These are phyloP conservation scores for Brachyalestes nurse DNA, from an alignment of 2,797 vertebrate species.

Conservation along the genomic window DNA sequence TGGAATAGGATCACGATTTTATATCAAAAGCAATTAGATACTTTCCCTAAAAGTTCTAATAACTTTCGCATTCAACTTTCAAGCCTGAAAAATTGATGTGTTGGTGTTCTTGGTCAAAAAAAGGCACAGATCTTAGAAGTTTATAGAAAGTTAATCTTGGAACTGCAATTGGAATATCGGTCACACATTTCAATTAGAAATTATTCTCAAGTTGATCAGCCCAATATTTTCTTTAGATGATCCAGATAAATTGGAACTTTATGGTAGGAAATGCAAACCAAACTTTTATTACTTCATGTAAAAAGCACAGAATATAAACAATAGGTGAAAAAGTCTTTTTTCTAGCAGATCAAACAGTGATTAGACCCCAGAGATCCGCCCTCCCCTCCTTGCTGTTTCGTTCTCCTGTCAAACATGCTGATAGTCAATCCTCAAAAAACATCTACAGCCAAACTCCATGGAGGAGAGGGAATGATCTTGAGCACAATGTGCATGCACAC, in stretches of 20 bases:
- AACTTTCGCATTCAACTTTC: too few species aligned
- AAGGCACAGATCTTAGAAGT: too few species aligned
- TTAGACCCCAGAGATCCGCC: neutral
- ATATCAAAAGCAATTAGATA: too few species aligned
- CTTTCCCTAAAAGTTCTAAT: too few species aligned
- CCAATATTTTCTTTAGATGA: neutral
- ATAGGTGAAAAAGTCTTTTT: neutral
- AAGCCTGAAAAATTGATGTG: too few species aligned
- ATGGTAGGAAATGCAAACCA: neutral
- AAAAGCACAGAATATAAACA: neutral
- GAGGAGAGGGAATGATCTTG: constrained; percentile 27
- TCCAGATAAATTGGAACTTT: neutral
- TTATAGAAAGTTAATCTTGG: too few species aligned
- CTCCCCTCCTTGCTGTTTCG: neutral
- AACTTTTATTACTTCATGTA: constrained; percentile 6
- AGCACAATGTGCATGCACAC: neutral
- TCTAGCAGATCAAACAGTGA: neutral
- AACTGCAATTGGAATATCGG: too few species aligned
- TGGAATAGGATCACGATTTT: too few species aligned
- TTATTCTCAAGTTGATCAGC: too few species aligned
- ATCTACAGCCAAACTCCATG: constrained; percentile 11
- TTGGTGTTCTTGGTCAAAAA: too few species aligned
- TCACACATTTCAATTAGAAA: too few species aligned
- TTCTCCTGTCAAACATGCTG: neutral
- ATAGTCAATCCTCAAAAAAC: neutral